Percentiles rank a stretch among this genome's conserved stretches.
Conservation (phyloP, 1,140 invertebrate species). For the Lepeophtheirus salmonis region DNA sequence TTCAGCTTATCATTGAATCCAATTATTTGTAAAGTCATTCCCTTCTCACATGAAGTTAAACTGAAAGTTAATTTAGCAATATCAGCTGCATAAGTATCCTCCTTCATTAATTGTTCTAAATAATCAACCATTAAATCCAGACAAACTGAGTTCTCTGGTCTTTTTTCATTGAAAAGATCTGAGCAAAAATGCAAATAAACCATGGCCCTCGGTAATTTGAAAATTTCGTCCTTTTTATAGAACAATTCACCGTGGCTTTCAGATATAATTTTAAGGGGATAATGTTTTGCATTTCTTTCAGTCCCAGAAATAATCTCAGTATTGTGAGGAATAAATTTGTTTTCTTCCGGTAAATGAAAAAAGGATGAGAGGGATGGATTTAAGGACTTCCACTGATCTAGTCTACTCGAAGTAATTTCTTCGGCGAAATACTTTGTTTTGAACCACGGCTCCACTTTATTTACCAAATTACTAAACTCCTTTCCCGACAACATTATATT, state of each 20-base stretch:
- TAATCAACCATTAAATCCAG: constrained; percentile 39
- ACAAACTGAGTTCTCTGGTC: constrained; percentile 36
- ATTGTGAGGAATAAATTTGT: constrained; percentile 60
- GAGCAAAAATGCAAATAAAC: constrained; percentile 51
- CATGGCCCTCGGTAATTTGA: constrained; percentile 53
- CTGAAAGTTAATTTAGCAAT: constrained; percentile 48
- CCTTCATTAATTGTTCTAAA: constrained; percentile 39
- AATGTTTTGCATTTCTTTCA: neutral
- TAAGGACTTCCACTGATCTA: too few relatives aligned
- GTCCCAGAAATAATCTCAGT: constrained; percentile 41
- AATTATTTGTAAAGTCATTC: constrained; percentile 43
- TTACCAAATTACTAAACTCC: neutral
- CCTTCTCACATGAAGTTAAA: constrained; percentile 39
- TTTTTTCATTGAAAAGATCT: constrained; percentile 35
- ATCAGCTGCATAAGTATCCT: constrained; percentile 54
- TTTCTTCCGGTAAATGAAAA: constrained; percentile 47
- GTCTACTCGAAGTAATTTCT: constrained; percentile 25
- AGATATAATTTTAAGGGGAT: constrained; percentile 21
- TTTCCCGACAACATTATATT: constrained; percentile 44
- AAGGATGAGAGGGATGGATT: neutral
- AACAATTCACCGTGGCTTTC: constrained; percentile 36
- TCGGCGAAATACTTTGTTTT: constrained; percentile 12
- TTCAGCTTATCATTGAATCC: constrained; percentile 51
- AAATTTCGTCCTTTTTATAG: constrained; percentile 68
- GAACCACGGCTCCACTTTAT: constrained; percentile 6